Percentiles rank a stretch among this genome's conserved stretches.
Evolutionary conservation across 2,113 vertebrate genomes (phyloP).

Genomic region (Zosterops pallidus): DNA sequence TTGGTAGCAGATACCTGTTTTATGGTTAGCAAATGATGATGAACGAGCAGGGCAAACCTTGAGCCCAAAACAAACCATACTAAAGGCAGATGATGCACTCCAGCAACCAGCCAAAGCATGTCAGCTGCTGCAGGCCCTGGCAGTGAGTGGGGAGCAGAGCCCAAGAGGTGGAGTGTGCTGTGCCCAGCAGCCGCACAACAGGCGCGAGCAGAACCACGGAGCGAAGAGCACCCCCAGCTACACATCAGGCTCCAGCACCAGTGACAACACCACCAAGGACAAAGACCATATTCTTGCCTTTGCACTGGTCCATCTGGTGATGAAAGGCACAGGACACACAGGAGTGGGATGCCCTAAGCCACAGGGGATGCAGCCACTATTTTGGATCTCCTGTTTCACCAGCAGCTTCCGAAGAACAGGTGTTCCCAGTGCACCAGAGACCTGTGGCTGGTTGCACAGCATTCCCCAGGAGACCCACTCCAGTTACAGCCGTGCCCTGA

Average conservation of each 20-base stretch:
- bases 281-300: background rate
- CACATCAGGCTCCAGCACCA: background rate
- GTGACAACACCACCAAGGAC: fast-evolving
- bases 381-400: background rate
- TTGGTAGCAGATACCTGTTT: background rate
- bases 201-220: background rate
- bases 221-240: fast-evolving
- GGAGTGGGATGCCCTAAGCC: background rate
- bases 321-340: background rate
- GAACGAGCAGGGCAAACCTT: background rate
- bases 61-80: background rate
- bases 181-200: fast-evolving
- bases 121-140: background rate
- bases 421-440: background rate
- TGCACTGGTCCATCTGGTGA: background rate
- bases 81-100: background rate
- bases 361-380: background rate
- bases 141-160: background rate
- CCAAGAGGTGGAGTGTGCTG: background rate
- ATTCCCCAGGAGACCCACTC: background rate
- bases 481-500: background rate
- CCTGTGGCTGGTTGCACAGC: background rate
- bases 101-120: background rate
- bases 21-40: background rate
- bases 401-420: background rate